Base-by-base conservation (phyloP, 1,140 invertebrate species). In the Elysia chlorotica region DNA sequence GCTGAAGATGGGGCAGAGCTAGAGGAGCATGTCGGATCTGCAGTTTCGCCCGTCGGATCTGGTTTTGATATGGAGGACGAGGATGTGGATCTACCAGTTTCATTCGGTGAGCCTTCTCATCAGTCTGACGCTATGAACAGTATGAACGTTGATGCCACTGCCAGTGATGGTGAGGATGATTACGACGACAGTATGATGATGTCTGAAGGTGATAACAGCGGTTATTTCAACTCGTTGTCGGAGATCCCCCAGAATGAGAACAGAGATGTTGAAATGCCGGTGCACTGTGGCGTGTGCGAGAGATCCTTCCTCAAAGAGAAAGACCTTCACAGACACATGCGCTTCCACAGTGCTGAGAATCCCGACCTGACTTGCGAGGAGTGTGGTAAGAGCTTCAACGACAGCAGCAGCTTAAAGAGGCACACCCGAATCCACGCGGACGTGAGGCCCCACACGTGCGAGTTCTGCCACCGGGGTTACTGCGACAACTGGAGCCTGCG, bases 301-400 rank as follows among this genome's bases (percentile, higher is more conserved):
- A 89, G 90, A 1, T 88, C 88, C 59, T 94, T 94, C 82, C 93
- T 93, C 82, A 92, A 92, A 0, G 91, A 92, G 75, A 89, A 92
- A 0, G 92, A 92, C 83, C 82, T 93, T 30, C 79, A 92, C 14
- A 92, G 92, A 85, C 93, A 88, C 87, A 73, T 81, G 23, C 76
- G 81, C 0, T 85, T 82, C 23, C 89, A 92, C 78, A 88, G 89
- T 66, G 90, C 90, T 38, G 90, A 92, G 79, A n/a, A n/a, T n/a
- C 88, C 90, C 56, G 92, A 91, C 1, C 91, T 90, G 82, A 87
- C 63, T 2, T 73, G 71, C 25, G 28, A 30, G 2, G 31, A 65
- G n/a, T 73, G 71, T 65, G 71, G 71, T 2, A 73, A 73, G 56
- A 65, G 30, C 28, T 65, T 73, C 37, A 35, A 38, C 2, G 63